Evolutionary conservation across 1,140 invertebrate genomes (phyloP).

Genomic region (Bombus haemorrhoidalis): DNA sequence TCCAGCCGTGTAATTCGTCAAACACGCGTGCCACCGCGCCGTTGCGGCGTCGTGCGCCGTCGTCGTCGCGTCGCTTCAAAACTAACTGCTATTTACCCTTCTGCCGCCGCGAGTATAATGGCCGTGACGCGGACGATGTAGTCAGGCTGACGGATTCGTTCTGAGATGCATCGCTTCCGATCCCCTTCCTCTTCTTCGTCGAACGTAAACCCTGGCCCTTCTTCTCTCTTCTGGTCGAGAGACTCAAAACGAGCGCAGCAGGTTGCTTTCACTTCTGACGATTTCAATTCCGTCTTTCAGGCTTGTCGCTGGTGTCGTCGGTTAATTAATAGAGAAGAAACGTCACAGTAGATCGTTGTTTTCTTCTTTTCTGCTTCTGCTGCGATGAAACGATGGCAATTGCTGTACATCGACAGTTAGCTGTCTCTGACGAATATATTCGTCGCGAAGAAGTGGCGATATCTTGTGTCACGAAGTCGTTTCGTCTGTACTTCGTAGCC

Average conservation of each 20-base stretch:
- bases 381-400: no score
- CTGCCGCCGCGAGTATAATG: conserved; percentile 45
- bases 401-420: no score
- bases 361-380: background rate
- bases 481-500: no score
- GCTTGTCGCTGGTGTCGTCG: background rate
- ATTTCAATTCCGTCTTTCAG: background rate
- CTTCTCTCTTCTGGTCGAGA: background rate
- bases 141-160: conserved; percentile 35
- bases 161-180: conserved; percentile 7
- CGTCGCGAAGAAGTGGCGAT: no score
- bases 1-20: conserved; percentile 69
- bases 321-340: background rate
- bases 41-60: background rate
- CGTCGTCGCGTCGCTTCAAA: conserved; percentile 59
- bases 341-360: background rate
- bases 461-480: no score
- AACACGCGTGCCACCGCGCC: conserved; percentile 39
- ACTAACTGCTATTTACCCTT: conserved; percentile 69
- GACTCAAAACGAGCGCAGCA: background rate
- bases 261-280: conserved; percentile 7
- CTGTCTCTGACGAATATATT: no score
- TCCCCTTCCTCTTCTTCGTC: no score
- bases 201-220: background rate
- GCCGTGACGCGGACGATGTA: conserved; percentile 27